Percentiles rank a stretch among this genome's conserved stretches.
Conservation (phyloP, 2,888 invertebrate genomes). For the Coremacera marginata region DNA sequence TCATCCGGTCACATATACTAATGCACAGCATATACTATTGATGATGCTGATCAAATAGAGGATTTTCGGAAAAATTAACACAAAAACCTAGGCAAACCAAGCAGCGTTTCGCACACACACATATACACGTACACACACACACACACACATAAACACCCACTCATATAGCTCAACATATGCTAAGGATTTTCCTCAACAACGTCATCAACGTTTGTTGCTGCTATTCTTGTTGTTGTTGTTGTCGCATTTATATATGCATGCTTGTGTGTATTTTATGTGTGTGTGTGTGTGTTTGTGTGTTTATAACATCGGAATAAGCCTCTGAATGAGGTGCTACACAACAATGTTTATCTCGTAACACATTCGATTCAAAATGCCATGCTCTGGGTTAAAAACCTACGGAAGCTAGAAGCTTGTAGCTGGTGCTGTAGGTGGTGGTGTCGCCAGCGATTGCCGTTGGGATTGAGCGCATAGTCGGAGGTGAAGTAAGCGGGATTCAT, state of each 20-base stretch:
- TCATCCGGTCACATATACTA: slow-evolving; percentile 7
- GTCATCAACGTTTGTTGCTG: slow-evolving; percentile 26
- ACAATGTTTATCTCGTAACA: slow-evolving; percentile 42
- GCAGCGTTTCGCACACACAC: neutral
- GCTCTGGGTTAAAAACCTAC: slow-evolving; percentile 28
- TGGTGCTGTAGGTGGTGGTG: neutral
- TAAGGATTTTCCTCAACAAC: slow-evolving; percentile 27
- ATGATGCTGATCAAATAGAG: slow-evolving; percentile 54
- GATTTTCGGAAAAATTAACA: slow-evolving; percentile 56
- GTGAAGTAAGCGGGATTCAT: slow-evolving; percentile 26
- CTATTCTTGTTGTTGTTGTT: neutral
- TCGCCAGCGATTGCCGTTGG: slow-evolving; percentile 40
- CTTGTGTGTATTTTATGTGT: neutral
- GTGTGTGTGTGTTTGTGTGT: slow-evolving; percentile 19
- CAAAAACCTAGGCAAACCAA: slow-evolving; percentile 41
- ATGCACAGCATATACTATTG: slow-evolving; percentile 39
- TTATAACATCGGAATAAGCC: slow-evolving; percentile 38
- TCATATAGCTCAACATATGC: slow-evolving; percentile 15
- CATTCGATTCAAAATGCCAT: slow-evolving; percentile 38
- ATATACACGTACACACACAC: neutral
- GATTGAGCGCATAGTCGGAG: slow-evolving; percentile 50
- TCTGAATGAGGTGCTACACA: slow-evolving; percentile 54
- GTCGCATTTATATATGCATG: neutral
- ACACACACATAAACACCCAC: neutral
- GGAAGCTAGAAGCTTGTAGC: neutral